Evolutionary conservation across 2,888 invertebrate species (phyloP).

Genomic region (Tipula lateralis): DNA sequence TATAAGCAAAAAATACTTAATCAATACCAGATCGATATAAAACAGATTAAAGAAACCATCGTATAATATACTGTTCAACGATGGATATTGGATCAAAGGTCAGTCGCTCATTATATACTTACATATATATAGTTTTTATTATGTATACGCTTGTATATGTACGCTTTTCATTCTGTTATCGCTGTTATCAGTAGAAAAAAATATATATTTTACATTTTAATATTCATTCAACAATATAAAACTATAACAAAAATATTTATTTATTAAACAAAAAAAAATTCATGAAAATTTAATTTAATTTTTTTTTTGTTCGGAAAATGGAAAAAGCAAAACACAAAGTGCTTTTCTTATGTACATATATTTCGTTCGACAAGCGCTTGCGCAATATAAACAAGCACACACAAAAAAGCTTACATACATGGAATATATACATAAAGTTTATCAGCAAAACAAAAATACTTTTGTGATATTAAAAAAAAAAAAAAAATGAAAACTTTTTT

Average conservation of each 20-base stretch:
- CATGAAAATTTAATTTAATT: conserved; percentile 3
- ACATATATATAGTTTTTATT: background rate
- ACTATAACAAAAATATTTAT: background rate
- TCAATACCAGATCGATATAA: background rate
- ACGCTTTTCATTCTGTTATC: background rate
- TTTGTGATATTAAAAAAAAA: background rate
- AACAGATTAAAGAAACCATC: background rate
- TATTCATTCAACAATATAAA: conserved; percentile 2
- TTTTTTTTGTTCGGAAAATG: background rate
- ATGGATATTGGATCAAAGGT: background rate
- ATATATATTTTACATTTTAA: background rate
- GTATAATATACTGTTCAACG: background rate
- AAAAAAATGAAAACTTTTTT: background rate
- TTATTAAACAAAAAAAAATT: background rate
- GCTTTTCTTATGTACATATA: background rate
- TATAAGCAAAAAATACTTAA: background rate
- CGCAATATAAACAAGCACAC: background rate
- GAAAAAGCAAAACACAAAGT: background rate
- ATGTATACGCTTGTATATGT: background rate
- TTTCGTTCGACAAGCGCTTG: background rate
- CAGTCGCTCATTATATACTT: background rate
- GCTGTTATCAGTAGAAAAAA: background rate
- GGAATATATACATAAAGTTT: background rate
- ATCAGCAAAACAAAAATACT: background rate
- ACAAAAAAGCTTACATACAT: background rate